Percentiles rank a stretch among this genome's conserved stretches.
These are phyloP conservation scores for Pseudorasbora parva DNA, from an alignment of 2,113 vertebrate species.

Conservation along the genomic window DNA sequence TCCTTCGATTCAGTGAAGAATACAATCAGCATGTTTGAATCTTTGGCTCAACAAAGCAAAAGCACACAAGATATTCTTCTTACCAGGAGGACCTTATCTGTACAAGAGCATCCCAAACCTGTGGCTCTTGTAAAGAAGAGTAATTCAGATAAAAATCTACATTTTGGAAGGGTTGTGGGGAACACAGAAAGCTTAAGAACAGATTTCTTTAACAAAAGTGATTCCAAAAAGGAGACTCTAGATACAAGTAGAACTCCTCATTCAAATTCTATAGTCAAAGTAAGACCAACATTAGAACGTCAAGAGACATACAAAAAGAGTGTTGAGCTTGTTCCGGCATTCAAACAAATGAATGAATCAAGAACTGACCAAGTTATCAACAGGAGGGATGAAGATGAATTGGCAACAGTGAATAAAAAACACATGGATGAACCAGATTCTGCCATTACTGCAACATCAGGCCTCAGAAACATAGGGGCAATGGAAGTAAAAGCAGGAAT, in stretches of 20 bases:
- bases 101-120: slow-evolving; percentile 54
- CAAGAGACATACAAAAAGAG: slow-evolving; percentile 4
- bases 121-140: slow-evolving; percentile 44
- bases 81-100: slow-evolving; percentile 65
- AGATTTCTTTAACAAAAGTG: slow-evolving; percentile 25
- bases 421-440: slow-evolving; percentile 67
- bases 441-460: slow-evolving; percentile 46
- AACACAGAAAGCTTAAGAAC: slow-evolving; percentile 31
- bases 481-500: slow-evolving; percentile 12
- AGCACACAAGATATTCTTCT: slow-evolving; percentile 16
- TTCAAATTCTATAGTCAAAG: slow-evolving; percentile 26
- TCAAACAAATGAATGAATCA: slow-evolving; percentile 30
- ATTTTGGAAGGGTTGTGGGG: slow-evolving; percentile 19
- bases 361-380: slow-evolving; percentile 43
- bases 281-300: not conserved
- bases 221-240: not conserved
- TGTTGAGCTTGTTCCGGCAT: not conserved
- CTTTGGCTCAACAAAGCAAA: slow-evolving; percentile 67
- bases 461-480: not conserved
- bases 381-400: not conserved
- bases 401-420: not conserved
- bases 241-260: slow-evolving; percentile 33
- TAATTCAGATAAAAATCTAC: slow-evolving; percentile 52
- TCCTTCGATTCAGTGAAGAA: slow-evolving; percentile 71
- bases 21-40: slow-evolving; percentile 77